Percentiles rank a stretch among this genome's conserved stretches.
Evolutionary conservation across 2,888 invertebrate species (phyloP).

Genomic region (Ischnus inquisitorius): DNA sequence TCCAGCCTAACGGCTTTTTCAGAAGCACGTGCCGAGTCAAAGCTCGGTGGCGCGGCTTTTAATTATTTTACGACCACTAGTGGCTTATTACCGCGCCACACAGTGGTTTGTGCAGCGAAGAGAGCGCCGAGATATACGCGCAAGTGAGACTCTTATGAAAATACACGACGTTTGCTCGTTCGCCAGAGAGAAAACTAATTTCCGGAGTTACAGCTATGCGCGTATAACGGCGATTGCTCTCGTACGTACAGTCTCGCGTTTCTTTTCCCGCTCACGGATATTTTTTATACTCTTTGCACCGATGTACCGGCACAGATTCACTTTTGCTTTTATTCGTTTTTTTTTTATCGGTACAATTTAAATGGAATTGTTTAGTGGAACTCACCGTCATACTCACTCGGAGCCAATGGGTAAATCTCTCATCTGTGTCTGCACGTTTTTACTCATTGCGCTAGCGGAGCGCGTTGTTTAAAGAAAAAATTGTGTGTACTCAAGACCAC

Average conservation of each 20-base stretch:
- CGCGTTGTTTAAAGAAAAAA: too few relatives aligned
- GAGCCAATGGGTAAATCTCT: too few relatives aligned
- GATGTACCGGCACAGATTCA: not conserved
- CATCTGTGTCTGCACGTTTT: too few relatives aligned
- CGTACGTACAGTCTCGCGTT: constrained; percentile 15
- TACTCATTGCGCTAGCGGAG: too few relatives aligned
- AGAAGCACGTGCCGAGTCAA: constrained; percentile 41
- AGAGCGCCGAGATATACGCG: constrained; percentile 48
- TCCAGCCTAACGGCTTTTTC: constrained; percentile 38
- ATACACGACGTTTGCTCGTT: constrained; percentile 66
- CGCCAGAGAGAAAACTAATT: constrained; percentile 65
- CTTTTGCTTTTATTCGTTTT: not conserved
- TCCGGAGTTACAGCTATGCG: constrained; percentile 57
- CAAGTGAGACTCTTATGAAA: constrained; percentile 59
- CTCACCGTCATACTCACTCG: not conserved
- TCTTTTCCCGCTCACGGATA: not conserved
- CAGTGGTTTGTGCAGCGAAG: constrained; percentile 15
- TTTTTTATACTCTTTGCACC: not conserved
- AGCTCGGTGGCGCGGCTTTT: constrained; percentile 54
- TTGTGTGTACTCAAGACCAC: too few relatives aligned
- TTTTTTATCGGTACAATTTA: not conserved
- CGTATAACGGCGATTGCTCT: constrained; percentile 36
- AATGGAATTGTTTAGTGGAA: not conserved
- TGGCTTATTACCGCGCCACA: constrained; percentile 61
- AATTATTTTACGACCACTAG: constrained; percentile 63